Percentiles rank a stretch among this genome's conserved stretches.
phyloP scores from a whole-genome alignment of 2,888 invertebrate species.

The Linnaemya vulpina region DNA sequence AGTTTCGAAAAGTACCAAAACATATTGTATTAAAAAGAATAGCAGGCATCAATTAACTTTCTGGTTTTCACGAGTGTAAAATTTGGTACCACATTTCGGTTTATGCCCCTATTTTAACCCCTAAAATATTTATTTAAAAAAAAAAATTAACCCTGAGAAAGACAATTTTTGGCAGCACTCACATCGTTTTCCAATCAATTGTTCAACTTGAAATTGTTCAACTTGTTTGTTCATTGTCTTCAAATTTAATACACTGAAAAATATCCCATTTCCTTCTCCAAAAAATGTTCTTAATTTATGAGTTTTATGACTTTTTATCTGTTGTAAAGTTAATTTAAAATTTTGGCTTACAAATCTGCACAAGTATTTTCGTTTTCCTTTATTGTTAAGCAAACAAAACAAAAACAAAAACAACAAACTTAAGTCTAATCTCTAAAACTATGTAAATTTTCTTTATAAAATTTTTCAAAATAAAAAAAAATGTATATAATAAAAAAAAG shows the following conservation, averaged over 20 bases:
- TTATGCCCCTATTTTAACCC: too few species aligned
- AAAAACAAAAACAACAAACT: constrained; percentile 40
- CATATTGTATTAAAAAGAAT: too few species aligned
- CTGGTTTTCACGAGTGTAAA: too few species aligned
- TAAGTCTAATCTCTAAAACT: constrained; percentile 70
- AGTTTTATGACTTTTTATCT: constrained; percentile 44
- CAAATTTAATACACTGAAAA: constrained; percentile 33
- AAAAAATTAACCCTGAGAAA: too few species aligned
- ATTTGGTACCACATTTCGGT: too few species aligned
- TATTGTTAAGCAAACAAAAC: constrained; percentile 23
- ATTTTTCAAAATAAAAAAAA: constrained; percentile 38
- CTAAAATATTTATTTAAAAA: too few species aligned
- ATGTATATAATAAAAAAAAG: too few species aligned
- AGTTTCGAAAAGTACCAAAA: too few species aligned
- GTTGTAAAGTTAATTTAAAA: constrained; percentile 48
- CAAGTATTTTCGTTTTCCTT: background rate
- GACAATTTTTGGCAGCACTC: too few species aligned
- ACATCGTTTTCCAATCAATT: too few species aligned
- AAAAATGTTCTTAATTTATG: constrained; percentile 66
- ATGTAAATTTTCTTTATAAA: constrained; percentile 70
- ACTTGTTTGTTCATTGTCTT: background rate
- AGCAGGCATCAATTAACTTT: too few species aligned
- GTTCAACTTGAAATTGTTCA: too few species aligned
- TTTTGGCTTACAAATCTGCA: constrained; percentile 25
- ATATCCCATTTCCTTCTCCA: background rate